These are phyloP conservation scores for Anthoscopus minutus DNA, from an alignment of 2,113 vertebrate genomes.

Conservation along the genomic window DNA sequence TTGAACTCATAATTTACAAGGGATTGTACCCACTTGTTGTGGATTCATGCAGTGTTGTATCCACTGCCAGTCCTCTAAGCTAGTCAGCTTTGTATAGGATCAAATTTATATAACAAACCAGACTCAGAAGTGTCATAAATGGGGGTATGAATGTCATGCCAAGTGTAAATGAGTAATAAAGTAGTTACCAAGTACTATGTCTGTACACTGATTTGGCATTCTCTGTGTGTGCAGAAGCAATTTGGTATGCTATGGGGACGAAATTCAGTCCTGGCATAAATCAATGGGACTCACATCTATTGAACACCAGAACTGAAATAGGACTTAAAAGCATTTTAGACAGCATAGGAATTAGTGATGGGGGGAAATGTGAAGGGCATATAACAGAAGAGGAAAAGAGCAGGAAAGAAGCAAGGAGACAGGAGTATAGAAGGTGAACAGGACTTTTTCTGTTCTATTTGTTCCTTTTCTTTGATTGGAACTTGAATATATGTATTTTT, in stretches of 20 bases:
- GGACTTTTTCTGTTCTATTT: neutral
- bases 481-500: neutral
- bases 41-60: neutral
- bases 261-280: constrained; percentile 36
- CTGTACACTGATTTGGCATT: neutral
- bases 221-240: constrained; percentile 2
- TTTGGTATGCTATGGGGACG: constrained; percentile 7
- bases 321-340: neutral
- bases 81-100: neutral
- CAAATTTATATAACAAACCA: neutral
- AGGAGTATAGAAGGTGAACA: neutral
- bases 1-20: neutral
- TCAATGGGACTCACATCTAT: constrained; percentile 31
- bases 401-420: neutral
- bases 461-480: neutral
- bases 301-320: constrained; percentile 7
- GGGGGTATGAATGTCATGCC: neutral
- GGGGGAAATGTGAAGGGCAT: neutral
- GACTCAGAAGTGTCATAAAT: neutral
- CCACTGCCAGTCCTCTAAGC: neutral
- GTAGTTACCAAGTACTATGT: neutral
- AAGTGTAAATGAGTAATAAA: constrained; percentile 2
- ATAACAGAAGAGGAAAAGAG: neutral
- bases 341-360: neutral
- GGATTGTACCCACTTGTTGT: no score